phyloP scores from a whole-genome alignment of 2,113 vertebrate genomes.

The Eptatretus burgeri region DNA sequence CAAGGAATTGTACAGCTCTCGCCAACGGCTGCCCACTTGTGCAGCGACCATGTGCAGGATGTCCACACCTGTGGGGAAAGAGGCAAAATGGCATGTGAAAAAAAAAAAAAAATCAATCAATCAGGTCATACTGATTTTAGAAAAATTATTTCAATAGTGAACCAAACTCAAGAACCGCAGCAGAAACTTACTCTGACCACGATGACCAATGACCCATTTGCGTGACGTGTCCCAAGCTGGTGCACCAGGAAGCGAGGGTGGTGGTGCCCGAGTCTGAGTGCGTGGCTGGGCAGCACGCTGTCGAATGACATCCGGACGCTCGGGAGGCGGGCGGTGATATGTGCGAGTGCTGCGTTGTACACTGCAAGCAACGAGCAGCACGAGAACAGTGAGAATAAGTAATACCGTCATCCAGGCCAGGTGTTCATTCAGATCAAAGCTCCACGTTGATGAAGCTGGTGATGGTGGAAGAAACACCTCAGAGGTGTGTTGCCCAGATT shows the following conservation, averaged over 20 bases:
- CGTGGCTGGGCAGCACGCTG: neutral
- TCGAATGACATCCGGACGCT: slow-evolving; percentile 50
- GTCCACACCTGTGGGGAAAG: slow-evolving; percentile 36
- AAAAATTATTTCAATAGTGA: no score
- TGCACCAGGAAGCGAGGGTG: neutral
- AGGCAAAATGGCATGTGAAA: neutral
- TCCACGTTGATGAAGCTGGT: slow-evolving; percentile 10
- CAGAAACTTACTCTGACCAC: neutral
- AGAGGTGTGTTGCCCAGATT: no score
- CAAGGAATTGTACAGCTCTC: slow-evolving; percentile 63
- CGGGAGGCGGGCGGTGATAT: slow-evolving; percentile 67
- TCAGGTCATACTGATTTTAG: no score
- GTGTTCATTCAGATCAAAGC: slow-evolving; percentile 91
- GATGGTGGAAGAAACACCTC: no score
- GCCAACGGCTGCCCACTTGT: slow-evolving; percentile 68
- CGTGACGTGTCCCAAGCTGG: neutral
- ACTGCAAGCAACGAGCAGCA: slow-evolving; percentile 70
- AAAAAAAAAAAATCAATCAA: neutral
- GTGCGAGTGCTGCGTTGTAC: slow-evolving; percentile 57
- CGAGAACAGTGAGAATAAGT: slow-evolving; percentile 53
- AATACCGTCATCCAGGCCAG: slow-evolving; percentile 94
- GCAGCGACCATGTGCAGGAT: slow-evolving; percentile 70
- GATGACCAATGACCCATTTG: neutral
- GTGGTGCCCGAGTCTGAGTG: neutral
- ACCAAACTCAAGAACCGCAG: no score